Evolutionary conservation across 2,888 invertebrate species (phyloP).

Genomic region (Dexiosoma caninum): DNA sequence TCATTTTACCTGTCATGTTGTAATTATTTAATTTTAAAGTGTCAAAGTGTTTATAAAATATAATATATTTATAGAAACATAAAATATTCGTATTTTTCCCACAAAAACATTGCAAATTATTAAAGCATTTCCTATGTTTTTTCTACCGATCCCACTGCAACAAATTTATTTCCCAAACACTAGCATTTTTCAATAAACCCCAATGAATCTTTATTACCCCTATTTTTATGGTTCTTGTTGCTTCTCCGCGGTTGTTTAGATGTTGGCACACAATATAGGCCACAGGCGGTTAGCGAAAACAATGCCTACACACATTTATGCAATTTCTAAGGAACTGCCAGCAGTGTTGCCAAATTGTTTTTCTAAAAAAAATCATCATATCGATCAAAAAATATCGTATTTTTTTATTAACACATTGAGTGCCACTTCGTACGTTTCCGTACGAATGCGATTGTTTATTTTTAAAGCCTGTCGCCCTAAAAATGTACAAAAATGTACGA

Average conservation of each 20-base stretch:
- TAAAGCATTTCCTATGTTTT: neutral
- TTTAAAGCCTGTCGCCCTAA: no score
- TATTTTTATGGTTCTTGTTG: neutral
- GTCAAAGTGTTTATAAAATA: neutral
- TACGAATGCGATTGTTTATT: no score
- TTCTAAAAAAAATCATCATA: no score
- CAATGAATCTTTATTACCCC: neutral
- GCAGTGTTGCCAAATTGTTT: no score
- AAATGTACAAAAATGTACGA: no score
- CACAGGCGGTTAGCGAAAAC: neutral
- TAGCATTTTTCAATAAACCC: slow-evolving; percentile 33
- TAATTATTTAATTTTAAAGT: neutral
- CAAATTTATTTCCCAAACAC: slow-evolving; percentile 55
- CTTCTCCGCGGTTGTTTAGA: neutral
- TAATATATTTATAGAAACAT: neutral
- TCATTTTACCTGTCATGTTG: neutral
- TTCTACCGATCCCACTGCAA: slow-evolving; percentile 14
- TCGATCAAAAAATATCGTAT: no score
- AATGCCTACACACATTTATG: neutral
- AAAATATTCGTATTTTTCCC: neutral
- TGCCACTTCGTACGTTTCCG: no score
- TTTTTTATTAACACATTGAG: no score
- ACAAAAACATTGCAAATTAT: slow-evolving; percentile 1
- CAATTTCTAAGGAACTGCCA: no score
- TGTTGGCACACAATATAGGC: slow-evolving; percentile 5